Conservation (phyloP, 2,113 vertebrate genomes). For the Neotoma lepida region DNA sequence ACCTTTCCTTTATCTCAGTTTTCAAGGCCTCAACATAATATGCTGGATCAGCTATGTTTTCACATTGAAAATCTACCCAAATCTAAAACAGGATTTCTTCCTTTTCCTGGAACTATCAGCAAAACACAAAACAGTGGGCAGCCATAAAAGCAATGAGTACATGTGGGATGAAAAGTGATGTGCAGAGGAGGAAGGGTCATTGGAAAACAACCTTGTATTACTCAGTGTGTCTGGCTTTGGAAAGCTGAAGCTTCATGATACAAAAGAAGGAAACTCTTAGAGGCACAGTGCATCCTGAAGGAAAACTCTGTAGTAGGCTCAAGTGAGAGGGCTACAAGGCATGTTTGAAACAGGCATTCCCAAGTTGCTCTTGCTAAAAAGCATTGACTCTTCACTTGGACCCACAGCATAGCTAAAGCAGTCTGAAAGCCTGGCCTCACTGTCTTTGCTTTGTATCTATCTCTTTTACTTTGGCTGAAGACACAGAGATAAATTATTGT, state of each 20-base stretch:
- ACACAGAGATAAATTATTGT: not conserved
- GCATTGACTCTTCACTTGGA: not conserved
- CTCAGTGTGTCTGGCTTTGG: not conserved
- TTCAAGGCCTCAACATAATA: not conserved
- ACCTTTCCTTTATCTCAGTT: not conserved
- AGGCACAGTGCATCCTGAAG: not conserved
- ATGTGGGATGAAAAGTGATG: not conserved
- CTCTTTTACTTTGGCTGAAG: not conserved
- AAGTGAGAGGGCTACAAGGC: not conserved
- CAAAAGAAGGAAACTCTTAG: not conserved
- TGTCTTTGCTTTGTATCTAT: not conserved
- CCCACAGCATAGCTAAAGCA: not conserved
- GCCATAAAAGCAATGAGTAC: not conserved
- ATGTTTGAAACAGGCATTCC: not conserved
- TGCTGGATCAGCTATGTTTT: not conserved
- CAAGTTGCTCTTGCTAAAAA: not conserved
- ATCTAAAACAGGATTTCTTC: not conserved
- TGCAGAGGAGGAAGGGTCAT: not conserved
- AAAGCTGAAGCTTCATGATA: not conserved
- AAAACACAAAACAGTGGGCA: not conserved
- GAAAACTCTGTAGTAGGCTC: not conserved
- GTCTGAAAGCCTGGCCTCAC: not conserved
- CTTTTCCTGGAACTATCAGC: not conserved
- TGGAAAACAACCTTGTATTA: slow-evolving; percentile 14
- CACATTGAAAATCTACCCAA: not conserved